Evolutionary conservation across 2,888 invertebrate species (phyloP), one percentile per base, ranked within the genome.

Genomic region (Tetragnatha montana): DNA sequence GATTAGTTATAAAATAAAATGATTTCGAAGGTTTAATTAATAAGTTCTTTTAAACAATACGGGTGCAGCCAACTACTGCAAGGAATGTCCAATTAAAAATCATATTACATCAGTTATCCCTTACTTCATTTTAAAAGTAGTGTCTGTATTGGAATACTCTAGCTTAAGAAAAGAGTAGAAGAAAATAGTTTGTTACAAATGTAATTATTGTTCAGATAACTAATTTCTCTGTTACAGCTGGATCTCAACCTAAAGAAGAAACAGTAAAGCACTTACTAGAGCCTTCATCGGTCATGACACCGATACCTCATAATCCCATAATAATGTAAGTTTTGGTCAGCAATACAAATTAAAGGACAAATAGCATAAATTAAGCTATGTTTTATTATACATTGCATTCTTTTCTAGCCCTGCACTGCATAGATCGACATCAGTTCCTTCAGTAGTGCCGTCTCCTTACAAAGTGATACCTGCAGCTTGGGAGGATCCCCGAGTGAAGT

Each of bases 231-330:
- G 22, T 87, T 49, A 6, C 19, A 90, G 90, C 90, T 83, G 83
- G 83, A 22, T 83, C 90, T 22, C 90, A 90, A 71, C 60, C 90
- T 1, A 90, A 91, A 85, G 91, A 91, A 85, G 91, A 91, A 84
- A 81, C 69, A 12, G 89, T 91, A 80, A 91, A 91, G 19, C 88
- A 91, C 14, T 87, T 89, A 21, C 60, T 86, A 35, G 90, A 90
- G 14, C 86, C 87, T 6, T 50, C 73, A 12, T 50, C 49, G n/a
- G 70, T 71, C 2, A 81, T 87, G 87, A 50, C 83, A n/a, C 73
- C 69, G n/a, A 71, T 81, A 35, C 86, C 83, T 35, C 90, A 78
- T 17, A 69, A 82, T 83, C 90, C 90, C 17, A 81, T 90, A 70
- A 68, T 91, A n/a, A 88, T 88, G 88, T 91, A 89, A 79, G 85